Conservation (phyloP, 2,797 vertebrate species). For the Percopsis omiscomaycus region DNA sequence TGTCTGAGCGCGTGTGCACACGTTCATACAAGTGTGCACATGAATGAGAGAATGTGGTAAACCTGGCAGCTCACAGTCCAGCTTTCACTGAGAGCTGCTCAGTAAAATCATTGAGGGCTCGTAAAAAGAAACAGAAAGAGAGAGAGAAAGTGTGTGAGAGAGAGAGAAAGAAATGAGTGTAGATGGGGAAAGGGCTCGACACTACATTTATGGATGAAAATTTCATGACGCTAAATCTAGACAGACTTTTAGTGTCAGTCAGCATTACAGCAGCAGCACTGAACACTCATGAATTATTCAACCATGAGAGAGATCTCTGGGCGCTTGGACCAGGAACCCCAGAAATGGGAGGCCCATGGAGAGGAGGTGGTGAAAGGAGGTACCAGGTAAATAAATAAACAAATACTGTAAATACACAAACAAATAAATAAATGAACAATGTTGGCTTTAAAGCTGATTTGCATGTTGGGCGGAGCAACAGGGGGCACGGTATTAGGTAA, state of each 20-base stretch:
- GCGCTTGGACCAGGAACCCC: constrained; percentile 37
- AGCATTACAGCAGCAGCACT: constrained; percentile 76
- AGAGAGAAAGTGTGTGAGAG: background rate
- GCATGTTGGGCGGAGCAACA: background rate
- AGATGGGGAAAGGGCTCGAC: constrained; percentile 41
- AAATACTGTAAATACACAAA: constrained; percentile 48
- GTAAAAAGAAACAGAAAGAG: constrained; percentile 33
- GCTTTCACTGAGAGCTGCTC: constrained; percentile 10
- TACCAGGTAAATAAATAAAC: constrained; percentile 66
- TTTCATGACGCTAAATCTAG: constrained; percentile 84
- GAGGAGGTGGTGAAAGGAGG: constrained; percentile 22
- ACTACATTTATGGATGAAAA: constrained; percentile 77
- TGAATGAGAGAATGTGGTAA: constrained; percentile 39
- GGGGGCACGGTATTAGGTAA: constrained; percentile 2
- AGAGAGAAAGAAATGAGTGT: constrained; percentile 17
- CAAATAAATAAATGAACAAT: constrained; percentile 20
- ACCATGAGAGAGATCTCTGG: constrained; percentile 62
- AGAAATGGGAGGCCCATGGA: constrained; percentile 29
- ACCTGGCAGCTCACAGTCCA: constrained; percentile 16
- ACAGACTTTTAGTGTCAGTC: constrained; percentile 86
- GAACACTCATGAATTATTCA: constrained; percentile 78
- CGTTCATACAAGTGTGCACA: constrained; percentile 20
- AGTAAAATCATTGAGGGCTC: constrained; percentile 53
- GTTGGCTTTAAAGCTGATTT: constrained; percentile 15
- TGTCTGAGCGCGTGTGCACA: constrained; percentile 25